Conservation (phyloP, 2,797 vertebrate genomes). For the Acipenser transmontanus region DNA sequence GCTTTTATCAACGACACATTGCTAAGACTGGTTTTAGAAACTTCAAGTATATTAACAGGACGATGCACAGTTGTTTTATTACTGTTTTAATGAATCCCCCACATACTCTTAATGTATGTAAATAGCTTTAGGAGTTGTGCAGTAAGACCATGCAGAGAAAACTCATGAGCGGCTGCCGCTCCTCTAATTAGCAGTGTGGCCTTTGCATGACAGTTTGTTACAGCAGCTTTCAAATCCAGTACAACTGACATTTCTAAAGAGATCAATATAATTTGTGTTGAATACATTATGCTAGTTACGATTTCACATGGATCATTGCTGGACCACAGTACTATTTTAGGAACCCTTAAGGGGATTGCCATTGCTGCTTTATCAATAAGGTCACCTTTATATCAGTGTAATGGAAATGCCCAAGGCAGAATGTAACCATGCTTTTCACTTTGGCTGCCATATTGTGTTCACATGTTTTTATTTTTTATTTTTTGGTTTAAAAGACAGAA, state of each 20-base stretch:
- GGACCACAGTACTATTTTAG: conserved; percentile 27
- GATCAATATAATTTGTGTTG: conserved; percentile 37
- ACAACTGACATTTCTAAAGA: conserved; percentile 31
- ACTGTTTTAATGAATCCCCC: neutral
- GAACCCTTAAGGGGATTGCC: conserved; percentile 29
- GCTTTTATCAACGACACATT: no score
- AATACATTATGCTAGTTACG: conserved; percentile 43
- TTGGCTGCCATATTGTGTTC: no score
- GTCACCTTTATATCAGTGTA: no score
- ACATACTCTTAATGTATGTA: neutral
- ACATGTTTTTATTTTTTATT: no score
- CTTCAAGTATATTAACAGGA: neutral
- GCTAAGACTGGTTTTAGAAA: no score
- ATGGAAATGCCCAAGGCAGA: no score
- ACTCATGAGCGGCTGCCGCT: neutral
- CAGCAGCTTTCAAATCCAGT: conserved; percentile 23
- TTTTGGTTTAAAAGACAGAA: no score
- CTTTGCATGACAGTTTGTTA: conserved; percentile 32
- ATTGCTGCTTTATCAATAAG: conserved; percentile 27
- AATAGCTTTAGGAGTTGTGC: neutral
- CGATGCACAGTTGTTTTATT: neutral
- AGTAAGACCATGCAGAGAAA: neutral
- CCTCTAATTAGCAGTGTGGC: conserved; percentile 24
- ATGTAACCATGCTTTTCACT: no score
- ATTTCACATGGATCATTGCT: conserved; percentile 18